phyloP scores from a whole-genome alignment of 2,888 invertebrate species.

The Diloba caeruleocephala region DNA sequence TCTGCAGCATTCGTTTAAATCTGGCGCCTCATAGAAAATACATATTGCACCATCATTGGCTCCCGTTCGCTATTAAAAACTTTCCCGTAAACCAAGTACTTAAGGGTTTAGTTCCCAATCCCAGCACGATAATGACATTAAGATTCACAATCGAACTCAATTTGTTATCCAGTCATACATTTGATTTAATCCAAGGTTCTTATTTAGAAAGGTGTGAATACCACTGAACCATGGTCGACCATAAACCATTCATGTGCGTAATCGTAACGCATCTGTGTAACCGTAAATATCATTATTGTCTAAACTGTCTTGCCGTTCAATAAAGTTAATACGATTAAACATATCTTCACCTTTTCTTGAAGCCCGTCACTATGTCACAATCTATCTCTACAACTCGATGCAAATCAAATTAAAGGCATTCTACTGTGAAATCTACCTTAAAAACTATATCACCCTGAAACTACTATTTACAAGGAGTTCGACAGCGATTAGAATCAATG shows the following conservation, averaged over 20 bases:
- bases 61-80: no score
- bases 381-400: constrained; percentile 6
- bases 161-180: no score
- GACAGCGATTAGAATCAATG: constrained; percentile 36
- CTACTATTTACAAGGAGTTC: constrained; percentile 32
- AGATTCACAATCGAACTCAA: no score
- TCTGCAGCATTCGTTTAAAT: no score
- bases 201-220: constrained; percentile 6
- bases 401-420: constrained; percentile 38
- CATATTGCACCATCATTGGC: no score
- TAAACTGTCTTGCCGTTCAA: background rate
- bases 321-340: no score
- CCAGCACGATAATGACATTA: no score
- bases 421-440: constrained; percentile 37
- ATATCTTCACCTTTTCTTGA: constrained; percentile 3
- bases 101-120: background rate
- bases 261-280: constrained; percentile 7
- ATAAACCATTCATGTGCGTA: constrained; percentile 10
- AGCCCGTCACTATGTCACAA: background rate
- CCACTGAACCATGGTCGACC: constrained; percentile 9
- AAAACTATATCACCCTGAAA: constrained; percentile 39
- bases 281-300: constrained; percentile 15
- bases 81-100: no score
- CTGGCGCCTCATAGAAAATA: no score
- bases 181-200: background rate